These are phyloP conservation scores for Eulithis testata DNA, from an alignment of 2,888 invertebrate species.

Conservation along the genomic window DNA sequence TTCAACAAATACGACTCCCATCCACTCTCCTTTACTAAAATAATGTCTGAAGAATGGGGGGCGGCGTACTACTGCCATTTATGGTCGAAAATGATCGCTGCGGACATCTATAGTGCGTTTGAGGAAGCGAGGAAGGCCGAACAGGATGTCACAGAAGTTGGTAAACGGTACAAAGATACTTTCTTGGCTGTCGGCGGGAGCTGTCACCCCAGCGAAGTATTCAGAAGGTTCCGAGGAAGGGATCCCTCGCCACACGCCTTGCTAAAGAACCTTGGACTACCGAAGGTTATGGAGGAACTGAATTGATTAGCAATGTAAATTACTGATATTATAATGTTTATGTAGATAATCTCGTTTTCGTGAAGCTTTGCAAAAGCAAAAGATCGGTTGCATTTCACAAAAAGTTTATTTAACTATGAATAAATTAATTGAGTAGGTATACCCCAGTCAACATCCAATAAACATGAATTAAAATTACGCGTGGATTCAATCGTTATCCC, in stretches of 20 bases:
- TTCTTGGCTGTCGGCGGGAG: conserved; percentile 93
- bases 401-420: conserved; percentile 14
- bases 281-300: conserved; percentile 68
- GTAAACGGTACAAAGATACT: conserved; percentile 91
- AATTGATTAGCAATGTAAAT: conserved; percentile 50
- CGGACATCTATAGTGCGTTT: conserved; percentile 95
- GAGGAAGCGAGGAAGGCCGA: conserved; percentile 86
- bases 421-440: not conserved
- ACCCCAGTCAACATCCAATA: too few relatives aligned
- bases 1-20: conserved; percentile 92
- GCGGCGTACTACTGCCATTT: conserved; percentile 94
- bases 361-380: conserved; percentile 2
- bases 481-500: too few relatives aligned
- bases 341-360: conserved; percentile 31
- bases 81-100: conserved; percentile 96
- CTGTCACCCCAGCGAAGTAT: conserved; percentile 92
- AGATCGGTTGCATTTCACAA: not conserved
- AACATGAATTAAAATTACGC: too few relatives aligned
- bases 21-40: conserved; percentile 92
- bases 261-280: conserved; percentile 86
- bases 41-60: conserved; percentile 93
- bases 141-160: conserved; percentile 83
- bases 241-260: conserved; percentile 95
- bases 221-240: conserved; percentile 95
- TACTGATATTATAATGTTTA: conserved; percentile 61